Conservation (phyloP, 2,888 invertebrate genomes). For the Brachyptera risi region DNA sequence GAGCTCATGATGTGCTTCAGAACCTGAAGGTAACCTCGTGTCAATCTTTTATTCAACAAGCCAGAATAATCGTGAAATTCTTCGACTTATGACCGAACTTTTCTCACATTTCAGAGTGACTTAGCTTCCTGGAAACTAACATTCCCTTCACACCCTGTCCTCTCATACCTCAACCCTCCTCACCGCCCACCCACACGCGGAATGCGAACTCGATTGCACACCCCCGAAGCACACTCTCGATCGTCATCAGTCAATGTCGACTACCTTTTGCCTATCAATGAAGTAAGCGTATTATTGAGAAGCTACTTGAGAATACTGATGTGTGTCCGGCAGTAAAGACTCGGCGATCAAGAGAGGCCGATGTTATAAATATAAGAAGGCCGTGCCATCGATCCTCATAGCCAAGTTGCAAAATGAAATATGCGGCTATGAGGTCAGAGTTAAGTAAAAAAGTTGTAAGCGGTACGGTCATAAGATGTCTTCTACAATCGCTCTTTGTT, state of each 20-base stretch:
- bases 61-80: neutral
- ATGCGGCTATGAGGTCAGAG: neutral
- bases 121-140: neutral
- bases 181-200: neutral
- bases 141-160: neutral
- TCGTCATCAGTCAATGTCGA: constrained; percentile 17
- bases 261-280: constrained; percentile 19
- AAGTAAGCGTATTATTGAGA: constrained; percentile 10
- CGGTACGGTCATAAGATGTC: too few species aligned
- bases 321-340: neutral
- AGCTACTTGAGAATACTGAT: constrained; percentile 7
- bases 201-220: constrained; percentile 10
- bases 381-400: too few species aligned
- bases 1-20: too few species aligned
- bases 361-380: too few species aligned
- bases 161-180: neutral
- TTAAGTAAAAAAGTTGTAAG: neutral
- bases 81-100: constrained; percentile 1
- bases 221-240: constrained; percentile 3
- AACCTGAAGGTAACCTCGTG: too few species aligned
- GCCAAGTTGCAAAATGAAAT: too few species aligned
- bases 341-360: too few species aligned
- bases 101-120: neutral
- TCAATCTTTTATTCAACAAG: neutral
- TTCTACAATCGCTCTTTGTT: constrained; percentile 3